Conservation (phyloP, 2,797 vertebrate genomes). For the Macropodus opercularis region DNA sequence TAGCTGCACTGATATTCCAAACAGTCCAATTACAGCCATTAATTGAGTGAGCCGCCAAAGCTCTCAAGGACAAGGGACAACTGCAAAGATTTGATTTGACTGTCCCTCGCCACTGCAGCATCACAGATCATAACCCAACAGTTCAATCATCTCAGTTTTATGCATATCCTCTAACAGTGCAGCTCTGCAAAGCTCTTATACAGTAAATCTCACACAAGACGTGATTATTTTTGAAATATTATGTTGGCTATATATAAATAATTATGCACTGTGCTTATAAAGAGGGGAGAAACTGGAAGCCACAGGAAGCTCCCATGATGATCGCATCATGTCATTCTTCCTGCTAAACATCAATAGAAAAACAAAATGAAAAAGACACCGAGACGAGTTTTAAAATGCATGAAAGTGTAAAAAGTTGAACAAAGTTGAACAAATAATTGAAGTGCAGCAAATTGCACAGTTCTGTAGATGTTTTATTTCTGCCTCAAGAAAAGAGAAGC, state of each 20-base stretch:
- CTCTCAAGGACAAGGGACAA: conserved; percentile 66
- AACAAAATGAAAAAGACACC: too few species aligned
- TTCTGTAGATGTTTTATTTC: conserved; percentile 48
- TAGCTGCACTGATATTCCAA: conserved; percentile 62
- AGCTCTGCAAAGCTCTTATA: neutral
- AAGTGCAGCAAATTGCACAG: conserved; percentile 36
- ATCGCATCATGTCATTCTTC: too few species aligned
- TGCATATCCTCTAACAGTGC: neutral
- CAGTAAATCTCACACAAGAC: too few species aligned
- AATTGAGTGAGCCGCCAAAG: conserved; percentile 64
- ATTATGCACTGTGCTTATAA: too few species aligned
- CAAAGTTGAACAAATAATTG: neutral
- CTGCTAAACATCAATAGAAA: too few species aligned
- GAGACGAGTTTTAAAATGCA: too few species aligned
- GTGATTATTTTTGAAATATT: too few species aligned
- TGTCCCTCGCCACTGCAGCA: neutral
- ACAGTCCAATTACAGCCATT: conserved; percentile 69
- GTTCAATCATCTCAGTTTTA: neutral
- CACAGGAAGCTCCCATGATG: too few species aligned
- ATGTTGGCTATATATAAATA: too few species aligned
- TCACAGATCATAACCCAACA: conserved; percentile 5
- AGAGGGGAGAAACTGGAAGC: too few species aligned
- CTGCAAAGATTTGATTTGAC: conserved; percentile 37
- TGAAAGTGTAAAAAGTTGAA: too few species aligned
- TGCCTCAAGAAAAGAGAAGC: conserved; percentile 34